Conservation (phyloP, 2,888 invertebrate genomes). For the Drosophila kambysellisi region DNA sequence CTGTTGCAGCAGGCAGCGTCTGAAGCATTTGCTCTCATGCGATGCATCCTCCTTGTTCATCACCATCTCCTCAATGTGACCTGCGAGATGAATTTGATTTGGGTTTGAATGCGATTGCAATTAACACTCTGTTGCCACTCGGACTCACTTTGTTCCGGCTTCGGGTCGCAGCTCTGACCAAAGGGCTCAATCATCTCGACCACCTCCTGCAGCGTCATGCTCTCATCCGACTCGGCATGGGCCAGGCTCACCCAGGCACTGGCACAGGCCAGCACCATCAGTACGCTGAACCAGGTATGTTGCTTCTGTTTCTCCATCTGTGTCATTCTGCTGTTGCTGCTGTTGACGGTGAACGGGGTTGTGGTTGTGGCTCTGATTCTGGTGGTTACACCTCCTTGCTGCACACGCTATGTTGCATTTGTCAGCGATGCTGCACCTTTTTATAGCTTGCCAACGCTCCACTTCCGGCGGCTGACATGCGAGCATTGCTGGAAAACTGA, state of each 20-base stretch:
- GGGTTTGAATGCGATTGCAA: neutral
- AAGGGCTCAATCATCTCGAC: conserved; percentile 64
- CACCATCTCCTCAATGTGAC: conserved; percentile 69
- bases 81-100: conserved; percentile 38
- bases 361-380: neutral
- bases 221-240: conserved; percentile 42
- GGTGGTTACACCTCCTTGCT: neutral
- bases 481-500: neutral
- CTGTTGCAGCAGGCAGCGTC: conserved; percentile 80
- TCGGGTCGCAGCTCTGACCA: conserved; percentile 55
- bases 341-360: neutral
- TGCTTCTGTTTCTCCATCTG: conserved; percentile 22
- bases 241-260: conserved; percentile 22
- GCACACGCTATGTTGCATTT: neutral
- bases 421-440: conserved; percentile 1
- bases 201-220: conserved; percentile 63
- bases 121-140: neutral
- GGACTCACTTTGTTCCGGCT: conserved; percentile 58
- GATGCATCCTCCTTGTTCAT: conserved; percentile 66
- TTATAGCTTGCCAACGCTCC: conserved; percentile 14
- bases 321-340: neutral
- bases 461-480: conserved; percentile 17
- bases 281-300: conserved; percentile 11
- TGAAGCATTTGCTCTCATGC: conserved; percentile 80
- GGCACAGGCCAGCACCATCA: conserved; percentile 41